Evolutionary conservation across 2,888 invertebrate species (phyloP), one percentile per base, ranked within the genome.

Genomic region (Stenchaetothrips biformis): DNA sequence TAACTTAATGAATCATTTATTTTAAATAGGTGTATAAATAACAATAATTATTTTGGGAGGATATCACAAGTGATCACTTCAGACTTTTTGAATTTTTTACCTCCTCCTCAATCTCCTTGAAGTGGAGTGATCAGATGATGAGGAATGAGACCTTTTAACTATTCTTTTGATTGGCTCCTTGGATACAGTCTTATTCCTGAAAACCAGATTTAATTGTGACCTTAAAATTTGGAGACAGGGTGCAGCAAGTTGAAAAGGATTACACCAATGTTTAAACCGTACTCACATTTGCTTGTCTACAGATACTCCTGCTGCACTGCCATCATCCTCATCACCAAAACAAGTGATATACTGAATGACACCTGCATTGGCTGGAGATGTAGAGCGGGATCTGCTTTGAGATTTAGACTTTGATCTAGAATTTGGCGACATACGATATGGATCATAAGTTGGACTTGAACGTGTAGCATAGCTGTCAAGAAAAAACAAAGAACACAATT

Each of bases 301-400:
- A 67, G 86, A 85, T 83, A 86, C 86, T 80, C 85, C 85, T 13
- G 86, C 85, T n/a, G 86, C 84, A 16, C 86, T 85, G 6, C 85
- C 83, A 79, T 86, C 85, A 82, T 88, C 88, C 81, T 87, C 96
- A 7, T 93, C 96, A 1, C 97, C 97, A 87, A 98, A 98, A 83
- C 96, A 96, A 21, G 98, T 98, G 84, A 98, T 98, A 86, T 96
- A 98, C 11, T 94, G 94, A 80, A 95, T 93, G 89, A 92, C 89
- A 84, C 93, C 89, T n/a, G 90, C 88, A 83, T 88, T 92, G 85
- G 87, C 92, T 85, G 88, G 94, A 84, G 93, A 92, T 0, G 90
- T 89, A 1, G 94, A 94, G 78, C 92, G 89, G 0, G 94, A 94
- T 78, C 92, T 74, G 25, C 67, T 74, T 21, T 74, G 67, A 74